Conservation (phyloP, 2,113 vertebrate genomes). For the Xenopus borealis region DNA sequence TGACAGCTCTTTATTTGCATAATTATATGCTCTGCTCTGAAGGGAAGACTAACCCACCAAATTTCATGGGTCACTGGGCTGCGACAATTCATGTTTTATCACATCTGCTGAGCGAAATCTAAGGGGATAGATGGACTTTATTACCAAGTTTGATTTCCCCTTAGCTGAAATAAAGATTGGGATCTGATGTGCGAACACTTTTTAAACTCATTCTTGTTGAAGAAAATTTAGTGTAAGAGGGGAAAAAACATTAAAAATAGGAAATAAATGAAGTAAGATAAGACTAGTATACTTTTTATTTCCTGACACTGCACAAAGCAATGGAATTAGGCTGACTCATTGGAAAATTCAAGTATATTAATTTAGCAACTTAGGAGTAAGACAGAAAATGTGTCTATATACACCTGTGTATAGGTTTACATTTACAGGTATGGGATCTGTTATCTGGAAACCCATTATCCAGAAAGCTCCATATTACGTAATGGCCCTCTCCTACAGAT, state of each 20-base stretch:
- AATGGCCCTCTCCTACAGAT: no score
- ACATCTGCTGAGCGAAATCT: constrained; percentile 86
- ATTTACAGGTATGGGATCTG: no score
- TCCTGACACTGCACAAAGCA: no score
- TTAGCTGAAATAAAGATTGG: constrained; percentile 73
- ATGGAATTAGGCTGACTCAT: constrained; percentile 59
- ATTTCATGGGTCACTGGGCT: constrained; percentile 99
- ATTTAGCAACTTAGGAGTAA: no score
- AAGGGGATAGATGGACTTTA: constrained; percentile 86
- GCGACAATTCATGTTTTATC: constrained; percentile 99
- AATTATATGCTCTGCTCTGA: constrained; percentile 99
- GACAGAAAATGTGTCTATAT: no score
- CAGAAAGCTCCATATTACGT: no score
- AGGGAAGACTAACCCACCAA: constrained; percentile 95
- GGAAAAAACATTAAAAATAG: constrained; percentile 28
- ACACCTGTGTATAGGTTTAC: no score
- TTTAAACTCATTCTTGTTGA: constrained; percentile 73
- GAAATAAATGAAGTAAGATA: no score
- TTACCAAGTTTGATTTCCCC: constrained; percentile 72
- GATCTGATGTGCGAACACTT: constrained; percentile 67
- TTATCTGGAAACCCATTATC: no score
- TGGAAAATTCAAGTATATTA: no score
- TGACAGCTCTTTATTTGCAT: constrained; percentile 99
- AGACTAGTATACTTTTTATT: no score
- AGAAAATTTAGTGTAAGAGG: constrained; percentile 62